These are phyloP conservation scores for Xanthostigma xanthostigma DNA, from an alignment of 2,888 invertebrate genomes.

Conservation along the genomic window DNA sequence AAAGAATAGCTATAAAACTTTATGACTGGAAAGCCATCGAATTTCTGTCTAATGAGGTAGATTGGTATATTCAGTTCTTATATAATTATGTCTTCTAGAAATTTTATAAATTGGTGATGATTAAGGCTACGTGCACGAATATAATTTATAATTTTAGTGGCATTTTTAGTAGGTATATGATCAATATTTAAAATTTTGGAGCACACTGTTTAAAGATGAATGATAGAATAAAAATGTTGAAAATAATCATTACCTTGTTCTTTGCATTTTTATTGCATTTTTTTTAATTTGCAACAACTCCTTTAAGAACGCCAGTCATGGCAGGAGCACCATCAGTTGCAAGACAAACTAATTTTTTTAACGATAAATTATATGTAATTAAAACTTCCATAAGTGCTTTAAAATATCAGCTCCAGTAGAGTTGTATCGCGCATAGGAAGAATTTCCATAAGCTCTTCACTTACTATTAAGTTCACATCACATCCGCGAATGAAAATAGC, in stretches of 20 bases:
- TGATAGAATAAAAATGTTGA: conserved; percentile 8
- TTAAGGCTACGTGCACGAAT: conserved; percentile 12
- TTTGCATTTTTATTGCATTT: conserved; percentile 7
- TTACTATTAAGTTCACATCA: conserved; percentile 9
- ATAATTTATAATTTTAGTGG: conserved; percentile 12
- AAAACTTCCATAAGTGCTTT: conserved; percentile 7
- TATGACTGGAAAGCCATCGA: conserved; percentile 13
- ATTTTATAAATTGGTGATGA: conserved; percentile 12
- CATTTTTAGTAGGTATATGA: conserved; percentile 11
- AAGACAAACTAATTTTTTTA: conserved; percentile 8
- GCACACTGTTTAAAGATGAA: not conserved
- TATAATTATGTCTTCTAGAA: conserved; percentile 12
- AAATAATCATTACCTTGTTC: conserved; percentile 6
- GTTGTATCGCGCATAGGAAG: conserved; percentile 9
- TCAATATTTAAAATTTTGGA: conserved; percentile 1
- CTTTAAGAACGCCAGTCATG: conserved; percentile 8
- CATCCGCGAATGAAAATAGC: conserved; percentile 11
- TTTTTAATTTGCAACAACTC: conserved; percentile 7
- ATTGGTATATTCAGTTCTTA: conserved; percentile 12
- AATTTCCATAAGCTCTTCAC: conserved; percentile 10
- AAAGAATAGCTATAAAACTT: conserved; percentile 11
- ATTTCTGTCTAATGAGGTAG: conserved; percentile 13
- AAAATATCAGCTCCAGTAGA: conserved; percentile 10
- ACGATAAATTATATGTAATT: conserved; percentile 6
- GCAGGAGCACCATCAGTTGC: conserved; percentile 10